Percentiles rank a stretch among this genome's conserved stretches.
Evolutionary conservation across 2,888 invertebrate species (phyloP).

Genomic region (Argyra leucocephala): DNA sequence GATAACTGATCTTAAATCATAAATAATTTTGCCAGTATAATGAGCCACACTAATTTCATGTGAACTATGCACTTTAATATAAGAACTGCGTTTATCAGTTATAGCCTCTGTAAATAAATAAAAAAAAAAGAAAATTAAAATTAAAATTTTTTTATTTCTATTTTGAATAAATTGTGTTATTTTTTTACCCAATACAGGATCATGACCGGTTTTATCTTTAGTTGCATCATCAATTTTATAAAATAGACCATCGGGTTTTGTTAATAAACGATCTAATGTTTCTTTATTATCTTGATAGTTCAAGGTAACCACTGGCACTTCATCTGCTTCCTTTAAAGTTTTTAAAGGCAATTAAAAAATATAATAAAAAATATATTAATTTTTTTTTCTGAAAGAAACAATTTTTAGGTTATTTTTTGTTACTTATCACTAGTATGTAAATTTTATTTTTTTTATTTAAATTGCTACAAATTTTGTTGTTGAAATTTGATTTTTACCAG

Average conservation of each 20-base stretch:
- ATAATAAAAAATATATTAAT: not conserved
- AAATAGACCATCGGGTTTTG: conserved; percentile 72
- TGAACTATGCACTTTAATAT: conserved; percentile 42
- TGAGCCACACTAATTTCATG: conserved; percentile 78
- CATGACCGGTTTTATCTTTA: conserved; percentile 58
- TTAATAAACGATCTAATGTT: conserved; percentile 77
- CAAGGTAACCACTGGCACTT: conserved; percentile 58
- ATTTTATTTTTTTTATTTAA: too few species aligned
- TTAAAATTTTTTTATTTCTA: not conserved
- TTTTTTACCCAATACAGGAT: conserved; percentile 59
- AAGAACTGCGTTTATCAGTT: conserved; percentile 38
- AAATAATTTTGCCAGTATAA: conserved; percentile 80
- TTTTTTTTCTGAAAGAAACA: too few species aligned
- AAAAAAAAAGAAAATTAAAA: conserved; percentile 11
- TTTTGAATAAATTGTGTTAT: too few species aligned
- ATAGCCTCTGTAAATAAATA: conserved; percentile 33
- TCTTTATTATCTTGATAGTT: conserved; percentile 82
- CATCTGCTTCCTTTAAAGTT: conserved; percentile 62
- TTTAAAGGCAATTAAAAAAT: not conserved
- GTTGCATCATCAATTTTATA: conserved; percentile 82
- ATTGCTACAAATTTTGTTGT: too few species aligned
- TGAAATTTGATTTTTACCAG: too few species aligned
- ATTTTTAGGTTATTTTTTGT: too few species aligned
- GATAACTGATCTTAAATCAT: conserved; percentile 72
- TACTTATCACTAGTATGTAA: too few species aligned